phyloP scores from a whole-genome alignment of 2,797 vertebrate species.

The Enteromius mattozi region DNA sequence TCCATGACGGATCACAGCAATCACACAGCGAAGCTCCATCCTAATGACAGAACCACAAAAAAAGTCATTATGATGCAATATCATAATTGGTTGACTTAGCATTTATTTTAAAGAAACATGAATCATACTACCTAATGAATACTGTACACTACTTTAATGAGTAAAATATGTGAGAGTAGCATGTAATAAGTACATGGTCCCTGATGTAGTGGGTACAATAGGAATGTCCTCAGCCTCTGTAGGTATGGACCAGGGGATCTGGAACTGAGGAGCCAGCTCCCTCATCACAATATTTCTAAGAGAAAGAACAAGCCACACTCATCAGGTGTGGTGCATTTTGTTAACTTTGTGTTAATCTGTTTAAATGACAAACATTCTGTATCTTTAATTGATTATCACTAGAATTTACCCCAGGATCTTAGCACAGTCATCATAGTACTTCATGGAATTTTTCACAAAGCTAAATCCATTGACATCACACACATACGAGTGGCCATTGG shows the following conservation, averaged over 20 bases:
- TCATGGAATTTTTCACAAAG: constrained; percentile 99
- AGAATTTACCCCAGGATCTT: constrained; percentile 92
- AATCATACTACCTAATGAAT: not conserved
- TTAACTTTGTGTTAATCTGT: not conserved
- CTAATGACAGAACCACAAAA: constrained; percentile 68
- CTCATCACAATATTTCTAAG: constrained; percentile 97
- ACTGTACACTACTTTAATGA: not conserved
- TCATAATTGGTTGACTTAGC: not conserved
- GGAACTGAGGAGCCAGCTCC: constrained; percentile 96
- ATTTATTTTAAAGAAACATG: not conserved
- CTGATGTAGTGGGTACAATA: constrained; percentile 97
- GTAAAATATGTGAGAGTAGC: not conserved
- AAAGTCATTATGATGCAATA: constrained; percentile 4
- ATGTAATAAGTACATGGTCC: constrained; percentile 90
- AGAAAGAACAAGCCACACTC: constrained; percentile 9
- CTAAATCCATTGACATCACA: constrained; percentile 99
- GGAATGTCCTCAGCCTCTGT: constrained; percentile 98
- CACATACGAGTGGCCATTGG: constrained; percentile 96
- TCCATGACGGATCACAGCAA: constrained; percentile 95
- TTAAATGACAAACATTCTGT: not conserved
- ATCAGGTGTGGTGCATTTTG: not conserved
- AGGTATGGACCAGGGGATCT: constrained; percentile 98
- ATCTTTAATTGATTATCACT: not conserved
- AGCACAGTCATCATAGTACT: constrained; percentile 99
- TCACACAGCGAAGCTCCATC: constrained; percentile 99